Base-by-base conservation (phyloP, 2,113 vertebrate species). In the Grammomys surdaster region DNA sequence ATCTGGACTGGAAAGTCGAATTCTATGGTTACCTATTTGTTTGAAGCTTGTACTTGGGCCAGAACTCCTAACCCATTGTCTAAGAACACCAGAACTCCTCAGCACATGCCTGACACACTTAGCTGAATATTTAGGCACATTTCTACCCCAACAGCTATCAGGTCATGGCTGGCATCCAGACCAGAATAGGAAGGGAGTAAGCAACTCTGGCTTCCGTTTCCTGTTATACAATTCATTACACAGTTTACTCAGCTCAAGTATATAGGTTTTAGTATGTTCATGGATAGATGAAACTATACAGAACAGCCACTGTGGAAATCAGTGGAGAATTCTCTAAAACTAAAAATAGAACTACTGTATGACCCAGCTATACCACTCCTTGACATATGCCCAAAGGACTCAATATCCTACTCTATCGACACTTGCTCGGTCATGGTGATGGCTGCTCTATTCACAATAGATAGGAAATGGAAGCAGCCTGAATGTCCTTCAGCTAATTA, bases 111-210 rank as follows among this genome's bases (percentile, higher is more conserved):
- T 7, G 11, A 3, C 20, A 82, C 72, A 92, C 8, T 48, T 89
- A 16, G 43, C 78, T 58, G 51, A 94, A 77, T 48, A 72, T 94
- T 90, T 51, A 60, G 69, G 63, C 26, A 14, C 22, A 67, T 54
- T 82, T 88, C 75, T 10, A 12, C 60, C 22, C 43, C 73, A 96
- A 82, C 3, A 11, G 43, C 28, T 76, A 36, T 77, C 60, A 82
- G 85, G 60, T 89, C 54, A 82, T 92, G 60, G 54, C 40, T 75
- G 16, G 17, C 84, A 51, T 90, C 70, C 24, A 94, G 56, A 93
- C 22, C 4, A 67, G 48, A 36, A 6, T 72, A 8, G 20, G 43
- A 84, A 84, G 6, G 5, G 8, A 43, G 48, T 67, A 73, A 63
- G 67, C 2, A 65, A 69, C 60, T 82, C 33, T 48, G 63, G 22